These are phyloP conservation scores for Nymphalis io DNA, from an alignment of 1,140 invertebrate genomes.

Conservation along the genomic window DNA sequence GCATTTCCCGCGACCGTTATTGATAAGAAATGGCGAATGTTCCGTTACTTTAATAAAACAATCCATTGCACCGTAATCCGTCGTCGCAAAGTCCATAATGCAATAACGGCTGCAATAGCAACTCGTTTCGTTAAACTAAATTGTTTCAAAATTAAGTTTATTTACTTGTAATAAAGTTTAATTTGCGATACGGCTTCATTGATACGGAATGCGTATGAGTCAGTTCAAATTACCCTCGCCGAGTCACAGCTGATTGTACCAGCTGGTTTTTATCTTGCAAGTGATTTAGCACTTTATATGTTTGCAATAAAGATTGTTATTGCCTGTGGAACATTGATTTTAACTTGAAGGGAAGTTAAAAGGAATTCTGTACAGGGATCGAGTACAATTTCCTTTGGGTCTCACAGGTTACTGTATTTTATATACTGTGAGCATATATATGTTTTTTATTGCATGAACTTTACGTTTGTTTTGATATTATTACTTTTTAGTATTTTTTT, in stretches of 20 bases:
- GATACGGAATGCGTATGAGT: conserved; percentile 18
- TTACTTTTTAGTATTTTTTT: too few relatives aligned
- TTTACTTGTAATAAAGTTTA: neutral
- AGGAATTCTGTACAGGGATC: conserved; percentile 14
- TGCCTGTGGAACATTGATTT: neutral
- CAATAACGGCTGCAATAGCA: neutral
- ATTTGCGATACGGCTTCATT: neutral
- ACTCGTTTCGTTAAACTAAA: neutral
- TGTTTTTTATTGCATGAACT: too few relatives aligned
- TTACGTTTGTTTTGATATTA: too few relatives aligned
- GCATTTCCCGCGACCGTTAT: conserved; percentile 22
- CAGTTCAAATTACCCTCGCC: conserved; percentile 12
- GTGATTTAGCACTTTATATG: conserved; percentile 4
- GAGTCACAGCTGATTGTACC: conserved; percentile 32
- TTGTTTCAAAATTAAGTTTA: conserved; percentile 2
- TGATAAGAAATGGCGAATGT: conserved; percentile 27
- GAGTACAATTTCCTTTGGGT: conserved; percentile 13
- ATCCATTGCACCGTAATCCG: neutral
- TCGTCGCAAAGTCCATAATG: neutral
- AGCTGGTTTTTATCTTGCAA: neutral
- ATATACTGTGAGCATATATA: neutral
- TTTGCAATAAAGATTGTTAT: neutral
- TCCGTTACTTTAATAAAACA: conserved; percentile 13
- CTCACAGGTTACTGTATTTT: conserved; percentile 5
- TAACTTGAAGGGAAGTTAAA: conserved; percentile 11